Evolutionary conservation across 2,113 vertebrate species (phyloP).

Genomic region (Solea senegalensis): DNA sequence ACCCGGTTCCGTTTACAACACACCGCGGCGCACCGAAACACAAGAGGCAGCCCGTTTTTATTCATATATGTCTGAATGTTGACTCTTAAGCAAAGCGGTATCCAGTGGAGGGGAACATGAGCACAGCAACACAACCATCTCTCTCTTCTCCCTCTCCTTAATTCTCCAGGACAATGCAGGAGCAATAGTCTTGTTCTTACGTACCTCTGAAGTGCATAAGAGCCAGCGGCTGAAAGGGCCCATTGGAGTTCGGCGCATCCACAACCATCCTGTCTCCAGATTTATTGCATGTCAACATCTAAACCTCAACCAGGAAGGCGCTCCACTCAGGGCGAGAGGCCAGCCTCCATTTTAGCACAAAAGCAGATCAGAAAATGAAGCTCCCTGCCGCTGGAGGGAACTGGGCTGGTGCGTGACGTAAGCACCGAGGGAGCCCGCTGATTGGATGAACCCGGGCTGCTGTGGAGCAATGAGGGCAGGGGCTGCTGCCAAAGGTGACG

Average conservation of each 20-base stretch:
- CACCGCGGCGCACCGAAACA: neutral
- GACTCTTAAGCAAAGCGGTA: constrained; percentile 32
- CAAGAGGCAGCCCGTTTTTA: neutral
- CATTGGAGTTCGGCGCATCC: constrained; percentile 94
- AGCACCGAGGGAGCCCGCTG: constrained; percentile 68
- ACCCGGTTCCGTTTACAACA: accelerated
- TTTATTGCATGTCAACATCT: constrained; percentile 98
- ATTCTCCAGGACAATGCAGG: constrained; percentile 71
- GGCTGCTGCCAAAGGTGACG: constrained; percentile 67
- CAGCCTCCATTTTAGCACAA: constrained; percentile 98
- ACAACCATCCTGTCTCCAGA: constrained; percentile 96
- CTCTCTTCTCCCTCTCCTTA: constrained; percentile 9
- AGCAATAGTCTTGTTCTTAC: constrained; percentile 71
- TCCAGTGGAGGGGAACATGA: constrained; percentile 55
- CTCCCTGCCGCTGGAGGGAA: constrained; percentile 97
- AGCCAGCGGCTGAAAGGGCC: constrained; percentile 96
- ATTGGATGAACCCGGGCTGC: constrained; percentile 83
- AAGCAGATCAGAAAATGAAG: constrained; percentile 91
- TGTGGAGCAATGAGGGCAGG: constrained; percentile 79
- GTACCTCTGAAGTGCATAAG: constrained; percentile 97
- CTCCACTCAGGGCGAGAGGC: constrained; percentile 88
- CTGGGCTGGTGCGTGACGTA: constrained; percentile 91
- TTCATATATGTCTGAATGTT: constrained; percentile 17
- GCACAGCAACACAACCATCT: constrained; percentile 52
- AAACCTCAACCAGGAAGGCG: constrained; percentile 86